These are phyloP conservation scores for Sinotaia quadrata DNA, from an alignment of 2,888 invertebrate species.

Conservation along the genomic window DNA sequence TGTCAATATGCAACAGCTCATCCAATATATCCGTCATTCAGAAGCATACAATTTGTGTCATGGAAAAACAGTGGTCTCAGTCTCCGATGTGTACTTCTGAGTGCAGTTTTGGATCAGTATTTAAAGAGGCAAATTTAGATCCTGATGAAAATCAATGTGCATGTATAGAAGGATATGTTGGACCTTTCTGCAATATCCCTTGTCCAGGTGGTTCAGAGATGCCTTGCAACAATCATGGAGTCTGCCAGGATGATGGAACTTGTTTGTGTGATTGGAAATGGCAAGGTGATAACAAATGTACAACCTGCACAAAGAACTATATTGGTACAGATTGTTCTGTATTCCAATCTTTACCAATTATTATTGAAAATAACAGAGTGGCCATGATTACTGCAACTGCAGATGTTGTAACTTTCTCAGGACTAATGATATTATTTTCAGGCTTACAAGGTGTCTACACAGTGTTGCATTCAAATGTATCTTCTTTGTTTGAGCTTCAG, in stretches of 20 bases:
- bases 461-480: conserved; percentile 27
- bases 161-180: conserved; percentile 49
- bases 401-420: conserved; percentile 47
- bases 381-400: conserved; percentile 48
- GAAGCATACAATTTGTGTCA: background rate
- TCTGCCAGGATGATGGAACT: conserved; percentile 41
- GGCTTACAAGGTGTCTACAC: conserved; percentile 41
- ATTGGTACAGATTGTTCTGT: conserved; percentile 46
- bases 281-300: conserved; percentile 44
- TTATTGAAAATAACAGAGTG: conserved; percentile 29
- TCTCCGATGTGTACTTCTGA: conserved; percentile 33
- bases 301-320: conserved; percentile 36
- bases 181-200: conserved; percentile 36
- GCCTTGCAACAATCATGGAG: conserved; percentile 52
- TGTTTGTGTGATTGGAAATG: conserved; percentile 56
- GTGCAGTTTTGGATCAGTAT: conserved; percentile 44
- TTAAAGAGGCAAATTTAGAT: background rate
- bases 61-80: background rate
- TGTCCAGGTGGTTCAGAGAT: conserved; percentile 52
- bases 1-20: conserved; percentile 4
- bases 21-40: background rate
- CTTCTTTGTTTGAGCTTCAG: conserved; percentile 41
- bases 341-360: conserved; percentile 30
- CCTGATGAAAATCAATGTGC: conserved; percentile 40
- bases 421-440: conserved; percentile 43